A percentile compares a stretch with the other conserved stretches of the same genome.
Conservation (phyloP, 2,888 invertebrate genomes). For the Hoplodrina blanda region DNA sequence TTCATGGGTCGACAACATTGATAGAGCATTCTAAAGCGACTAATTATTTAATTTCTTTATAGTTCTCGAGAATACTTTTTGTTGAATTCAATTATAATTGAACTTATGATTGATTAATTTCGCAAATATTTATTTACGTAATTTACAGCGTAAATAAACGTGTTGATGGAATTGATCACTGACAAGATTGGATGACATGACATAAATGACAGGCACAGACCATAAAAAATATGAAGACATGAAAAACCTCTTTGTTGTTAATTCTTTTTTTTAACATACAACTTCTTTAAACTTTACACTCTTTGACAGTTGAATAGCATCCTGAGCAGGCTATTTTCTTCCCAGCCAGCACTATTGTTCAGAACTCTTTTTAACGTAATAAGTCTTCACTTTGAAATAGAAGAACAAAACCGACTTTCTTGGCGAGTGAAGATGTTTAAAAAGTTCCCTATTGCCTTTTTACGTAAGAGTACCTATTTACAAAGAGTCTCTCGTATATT, state of each 20-base stretch:
- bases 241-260: constrained; percentile 9
- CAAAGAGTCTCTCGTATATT: constrained; percentile 72
- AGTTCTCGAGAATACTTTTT: not conserved
- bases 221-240: not conserved
- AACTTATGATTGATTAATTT: constrained; percentile 20
- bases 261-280: constrained; percentile 15
- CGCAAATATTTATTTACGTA: not conserved
- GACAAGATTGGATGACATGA: constrained; percentile 11
- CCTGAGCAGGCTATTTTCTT: constrained; percentile 45
- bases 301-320: constrained; percentile 45
- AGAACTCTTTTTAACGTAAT: constrained; percentile 61
- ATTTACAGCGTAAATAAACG: constrained; percentile 25
- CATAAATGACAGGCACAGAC: constrained; percentile 28
- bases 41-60: not conserved
- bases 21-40: constrained; percentile 34
- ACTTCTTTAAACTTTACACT: constrained; percentile 25
- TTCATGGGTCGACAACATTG: constrained; percentile 19
- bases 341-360: constrained; percentile 60
- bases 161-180: not conserved
- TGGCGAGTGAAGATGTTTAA: constrained; percentile 72
- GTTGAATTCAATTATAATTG: not conserved
- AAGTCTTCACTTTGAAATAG: constrained; percentile 62
- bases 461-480: constrained; percentile 68
- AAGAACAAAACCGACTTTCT: constrained; percentile 70
- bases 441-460: constrained; percentile 71